These are phyloP conservation scores for Leuciscus waleckii DNA, from an alignment of 2,797 vertebrate genomes.

Conservation along the genomic window DNA sequence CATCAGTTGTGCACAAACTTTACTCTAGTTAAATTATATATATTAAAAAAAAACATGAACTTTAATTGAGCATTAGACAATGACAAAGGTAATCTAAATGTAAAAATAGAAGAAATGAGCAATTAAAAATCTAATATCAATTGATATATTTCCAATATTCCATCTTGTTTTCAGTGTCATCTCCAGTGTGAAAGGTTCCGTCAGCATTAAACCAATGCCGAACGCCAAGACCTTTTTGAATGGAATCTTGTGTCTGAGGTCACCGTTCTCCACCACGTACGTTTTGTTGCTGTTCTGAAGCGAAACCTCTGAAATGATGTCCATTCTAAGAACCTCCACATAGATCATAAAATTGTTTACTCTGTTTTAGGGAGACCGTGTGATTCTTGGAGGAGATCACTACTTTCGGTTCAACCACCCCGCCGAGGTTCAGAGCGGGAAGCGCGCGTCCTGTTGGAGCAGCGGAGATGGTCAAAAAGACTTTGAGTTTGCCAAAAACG, in stretches of 20 bases:
- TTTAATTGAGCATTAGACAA: not conserved
- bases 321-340: not conserved
- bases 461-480: slow-evolving; percentile 86
- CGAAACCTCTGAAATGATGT: not conserved
- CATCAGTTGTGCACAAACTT: not conserved
- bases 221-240: slow-evolving; percentile 93
- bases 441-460: slow-evolving; percentile 74
- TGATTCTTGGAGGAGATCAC: slow-evolving; percentile 95
- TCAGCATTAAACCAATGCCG: slow-evolving; percentile 83
- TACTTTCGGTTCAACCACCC: slow-evolving; percentile 98
- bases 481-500: slow-evolving; percentile 97
- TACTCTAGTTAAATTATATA: not conserved
- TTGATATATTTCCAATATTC: too few species aligned
- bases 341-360: not conserved
- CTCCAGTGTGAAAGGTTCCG: slow-evolving; percentile 77
- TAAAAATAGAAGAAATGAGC: not conserved
- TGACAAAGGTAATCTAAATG: not conserved
- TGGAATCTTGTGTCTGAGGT: slow-evolving; percentile 83
- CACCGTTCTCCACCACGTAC: slow-evolving; percentile 89
- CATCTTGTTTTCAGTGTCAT: slow-evolving; percentile 79
- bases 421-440: slow-evolving; percentile 88
- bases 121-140: not conserved
- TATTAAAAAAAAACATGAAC: not conserved
- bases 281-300: slow-evolving; percentile 57
- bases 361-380: slow-evolving; percentile 86